Evolutionary conservation across 1,140 invertebrate species (phyloP).

Genomic region (Chrysopa pallens): DNA sequence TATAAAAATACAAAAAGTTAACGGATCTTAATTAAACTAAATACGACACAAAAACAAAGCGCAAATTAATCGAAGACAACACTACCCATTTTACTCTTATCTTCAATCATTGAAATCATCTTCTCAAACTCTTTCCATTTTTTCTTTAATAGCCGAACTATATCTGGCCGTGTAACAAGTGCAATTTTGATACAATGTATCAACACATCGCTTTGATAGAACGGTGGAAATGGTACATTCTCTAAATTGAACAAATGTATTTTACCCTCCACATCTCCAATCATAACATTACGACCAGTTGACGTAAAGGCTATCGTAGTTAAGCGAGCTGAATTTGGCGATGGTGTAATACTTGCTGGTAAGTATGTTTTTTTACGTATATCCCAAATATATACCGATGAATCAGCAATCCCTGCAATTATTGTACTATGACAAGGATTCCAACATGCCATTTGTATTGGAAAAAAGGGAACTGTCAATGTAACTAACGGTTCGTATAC

Average conservation of each 20-base stretch:
- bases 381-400: slow-evolving; percentile 55
- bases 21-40: no score
- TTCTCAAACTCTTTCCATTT: no score
- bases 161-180: slow-evolving; percentile 36
- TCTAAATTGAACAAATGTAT: slow-evolving; percentile 44
- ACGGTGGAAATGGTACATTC: slow-evolving; percentile 46
- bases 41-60: no score
- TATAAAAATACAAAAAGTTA: no score
- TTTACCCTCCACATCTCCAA: slow-evolving; percentile 39
- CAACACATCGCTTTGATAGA: slow-evolving; percentile 37
- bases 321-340: slow-evolving; percentile 21
- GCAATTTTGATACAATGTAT: slow-evolving; percentile 36
- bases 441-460: slow-evolving; percentile 53
- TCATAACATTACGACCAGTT: slow-evolving; percentile 44
- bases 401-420: slow-evolving; percentile 52
- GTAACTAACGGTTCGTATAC: slow-evolving; percentile 44
- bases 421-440: slow-evolving; percentile 67
- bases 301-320: slow-evolving; percentile 35
- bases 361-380: slow-evolving; percentile 41
- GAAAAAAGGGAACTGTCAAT: slow-evolving; percentile 28
- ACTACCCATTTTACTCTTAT: no score
- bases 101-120: no score
- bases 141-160: slow-evolving; percentile 36
- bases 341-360: slow-evolving; percentile 36
- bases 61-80: no score